phyloP scores from a whole-genome alignment of 2,113 vertebrate species.

The Buteo buteo region DNA sequence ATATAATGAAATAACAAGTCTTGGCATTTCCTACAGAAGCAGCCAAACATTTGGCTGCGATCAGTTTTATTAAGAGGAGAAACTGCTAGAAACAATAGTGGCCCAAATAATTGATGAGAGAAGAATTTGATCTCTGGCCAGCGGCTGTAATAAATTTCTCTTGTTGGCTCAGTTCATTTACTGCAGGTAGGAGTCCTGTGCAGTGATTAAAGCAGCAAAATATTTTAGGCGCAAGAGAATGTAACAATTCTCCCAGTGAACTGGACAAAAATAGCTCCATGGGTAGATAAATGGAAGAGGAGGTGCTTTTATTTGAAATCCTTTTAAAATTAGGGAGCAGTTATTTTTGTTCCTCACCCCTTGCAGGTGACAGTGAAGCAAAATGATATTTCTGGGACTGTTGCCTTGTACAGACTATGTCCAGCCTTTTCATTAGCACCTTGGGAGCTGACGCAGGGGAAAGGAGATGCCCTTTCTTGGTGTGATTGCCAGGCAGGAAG shows the following conservation, averaged over 20 bases:
- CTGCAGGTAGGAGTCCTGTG: neutral
- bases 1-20: conserved; percentile 34
- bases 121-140: neutral
- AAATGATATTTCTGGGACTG: neutral
- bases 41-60: neutral
- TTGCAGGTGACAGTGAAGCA: neutral
- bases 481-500: fast-evolving
- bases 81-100: neutral
- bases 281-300: neutral
- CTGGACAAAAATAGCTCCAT: neutral
- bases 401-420: neutral
- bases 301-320: neutral
- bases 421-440: neutral
- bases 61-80: conserved; percentile 26
- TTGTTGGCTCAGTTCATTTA: neutral
- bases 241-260: neutral
- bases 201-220: conserved; percentile 21
- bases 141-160: neutral
- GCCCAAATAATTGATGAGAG: conserved; percentile 14
- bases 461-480: neutral
- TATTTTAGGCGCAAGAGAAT: conserved; percentile 14
- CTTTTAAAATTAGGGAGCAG: neutral
- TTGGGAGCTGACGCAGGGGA: neutral
- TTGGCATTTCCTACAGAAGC: neutral
- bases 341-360: neutral